Base-by-base conservation (phyloP, 2,888 invertebrate genomes). In the Trisateles emortualis region DNA sequence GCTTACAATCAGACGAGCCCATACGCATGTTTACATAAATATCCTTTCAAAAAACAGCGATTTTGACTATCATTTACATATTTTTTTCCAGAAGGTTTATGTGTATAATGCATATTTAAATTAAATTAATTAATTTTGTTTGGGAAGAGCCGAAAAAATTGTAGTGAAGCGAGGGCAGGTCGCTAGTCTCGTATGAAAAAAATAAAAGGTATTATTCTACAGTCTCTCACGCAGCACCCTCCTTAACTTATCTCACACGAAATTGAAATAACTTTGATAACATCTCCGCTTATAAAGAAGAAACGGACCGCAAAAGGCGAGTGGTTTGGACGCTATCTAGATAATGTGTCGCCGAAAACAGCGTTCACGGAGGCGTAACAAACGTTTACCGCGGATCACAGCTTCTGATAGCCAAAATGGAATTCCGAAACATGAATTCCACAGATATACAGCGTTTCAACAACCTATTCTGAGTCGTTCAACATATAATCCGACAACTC, bases 181-280 rank as follows among this genome's bases (percentile, higher is more conserved):
- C n/a, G n/a, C n/a, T n/a, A n/a, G 24, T 24, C 24, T 6, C 24
- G 24, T 24, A 4, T 24, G 4, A 3, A 24, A 4, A 11, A 3
- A 11, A 29, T 29, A 46, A 13, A 13, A 42, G 46, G 22, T 29
- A 42, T 24, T 5, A 26, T 4, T 43, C 24, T 59, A 58, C 46
- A 60, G 71, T 69, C 59, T 66, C 71, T 62, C 72, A 71, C 71
- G 65, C 61, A 61, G 74, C 72, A 73, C 78, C 78, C 76, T 76
- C 74, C 70, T 74, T 67, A 67, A 65, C 75, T 79, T 82, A 83
- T 83, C 83, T 77, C 62, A 66, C 80, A 80, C 76, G 79, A 83
- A 86, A 86, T 86, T 86, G 83, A 86, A 87, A 87, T 86, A 84
- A 80, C 72, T 74, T 68, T 72, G 86, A 86, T 87, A 84, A 79